Conservation (phyloP, 30 jellyfish, hydroid and myxozoan genomes). For the Aurelia sp. region DNA sequence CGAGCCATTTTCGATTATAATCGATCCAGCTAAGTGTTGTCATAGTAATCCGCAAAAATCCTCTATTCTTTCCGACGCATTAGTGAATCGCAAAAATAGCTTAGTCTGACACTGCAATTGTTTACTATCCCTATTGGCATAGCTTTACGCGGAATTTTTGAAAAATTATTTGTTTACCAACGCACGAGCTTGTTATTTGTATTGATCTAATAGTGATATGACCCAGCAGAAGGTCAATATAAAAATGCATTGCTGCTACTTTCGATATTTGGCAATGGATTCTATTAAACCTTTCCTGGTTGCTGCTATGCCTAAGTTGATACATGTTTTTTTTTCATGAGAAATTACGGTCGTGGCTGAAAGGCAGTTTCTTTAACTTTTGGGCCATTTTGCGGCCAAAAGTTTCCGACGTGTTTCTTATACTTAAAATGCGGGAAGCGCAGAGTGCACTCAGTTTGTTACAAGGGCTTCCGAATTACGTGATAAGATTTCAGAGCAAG, state of each 20-base stretch:
- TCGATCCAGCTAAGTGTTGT: slow-evolving; percentile 10
- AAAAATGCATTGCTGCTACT: not conserved
- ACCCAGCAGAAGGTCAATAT: not conserved
- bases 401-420: too few relatives aligned
- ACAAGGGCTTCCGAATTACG: too few relatives aligned
- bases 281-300: too few relatives aligned
- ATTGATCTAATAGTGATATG: not conserved
- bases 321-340: too few relatives aligned
- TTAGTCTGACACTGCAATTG: not conserved
- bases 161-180: not conserved
- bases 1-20: not conserved
- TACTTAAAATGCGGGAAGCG: too few relatives aligned
- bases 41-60: slow-evolving; percentile 47
- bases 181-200: not conserved
- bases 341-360: too few relatives aligned
- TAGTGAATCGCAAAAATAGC: slow-evolving; percentile 42
- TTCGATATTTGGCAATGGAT: too few relatives aligned
- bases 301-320: too few relatives aligned
- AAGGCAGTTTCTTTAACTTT: too few relatives aligned
- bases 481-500: too few relatives aligned
- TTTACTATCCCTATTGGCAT: not conserved
- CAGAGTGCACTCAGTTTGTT: too few relatives aligned
- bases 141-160: slow-evolving; percentile 9
- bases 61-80: slow-evolving; percentile 38
- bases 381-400: too few relatives aligned